A percentile compares a stretch with the other conserved stretches of the same genome.
Conservation (phyloP, 2,113 vertebrate genomes). For the Macroglossus sobrinus region DNA sequence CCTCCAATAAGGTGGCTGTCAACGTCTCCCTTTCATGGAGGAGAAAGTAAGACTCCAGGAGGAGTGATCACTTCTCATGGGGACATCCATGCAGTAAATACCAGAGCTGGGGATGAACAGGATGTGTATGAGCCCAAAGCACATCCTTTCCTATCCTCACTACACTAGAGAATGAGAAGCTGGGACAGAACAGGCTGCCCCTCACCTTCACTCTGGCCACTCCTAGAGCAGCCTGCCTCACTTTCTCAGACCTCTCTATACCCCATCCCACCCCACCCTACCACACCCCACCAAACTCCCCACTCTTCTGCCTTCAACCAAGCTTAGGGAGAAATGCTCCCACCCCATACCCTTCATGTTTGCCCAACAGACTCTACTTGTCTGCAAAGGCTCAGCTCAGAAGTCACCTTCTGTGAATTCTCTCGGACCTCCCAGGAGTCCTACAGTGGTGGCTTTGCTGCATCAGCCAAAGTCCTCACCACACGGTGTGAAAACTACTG, state of each 20-base stretch:
- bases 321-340: background rate
- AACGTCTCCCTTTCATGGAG: background rate
- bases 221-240: background rate
- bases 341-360: background rate
- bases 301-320: background rate
- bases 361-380: background rate
- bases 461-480: background rate
- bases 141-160: too few species aligned
- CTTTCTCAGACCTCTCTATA: too few species aligned
- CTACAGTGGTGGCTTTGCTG: background rate
- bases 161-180: background rate
- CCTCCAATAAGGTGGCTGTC: background rate
- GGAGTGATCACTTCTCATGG: background rate
- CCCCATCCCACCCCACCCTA: background rate
- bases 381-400: background rate
- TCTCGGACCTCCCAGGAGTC: too few species aligned
- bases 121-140: background rate
- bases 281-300: too few species aligned
- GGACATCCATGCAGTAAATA: background rate
- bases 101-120: background rate
- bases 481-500: background rate
- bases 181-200: background rate
- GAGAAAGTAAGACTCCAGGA: background rate
- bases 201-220: background rate
- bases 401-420: background rate